A percentile compares a stretch with the other conserved stretches of the same genome.
Evolutionary conservation across 1,140 invertebrate species (phyloP).

Genomic region (Trialeurodes vaporariorum): DNA sequence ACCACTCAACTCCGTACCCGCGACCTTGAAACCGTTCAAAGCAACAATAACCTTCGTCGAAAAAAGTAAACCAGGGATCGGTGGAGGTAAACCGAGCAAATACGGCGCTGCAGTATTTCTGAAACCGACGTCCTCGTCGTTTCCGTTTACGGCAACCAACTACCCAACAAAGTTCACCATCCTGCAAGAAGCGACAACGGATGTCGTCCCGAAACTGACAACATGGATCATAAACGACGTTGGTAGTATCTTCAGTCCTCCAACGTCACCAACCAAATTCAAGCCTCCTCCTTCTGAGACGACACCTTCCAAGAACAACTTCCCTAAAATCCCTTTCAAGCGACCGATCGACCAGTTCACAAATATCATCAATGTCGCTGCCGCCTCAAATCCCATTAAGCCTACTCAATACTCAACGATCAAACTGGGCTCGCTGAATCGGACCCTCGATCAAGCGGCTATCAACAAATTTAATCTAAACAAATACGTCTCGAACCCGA

Average conservation of each 20-base stretch:
- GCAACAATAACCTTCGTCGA: background rate
- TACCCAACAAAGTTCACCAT: background rate
- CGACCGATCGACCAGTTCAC: no score
- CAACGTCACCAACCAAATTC: no score
- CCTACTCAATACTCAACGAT: background rate
- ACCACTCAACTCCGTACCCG: background rate
- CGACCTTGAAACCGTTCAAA: constrained; percentile 2
- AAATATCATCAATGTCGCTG: no score
- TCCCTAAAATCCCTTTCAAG: no score
- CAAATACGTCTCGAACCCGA: constrained; percentile 1
- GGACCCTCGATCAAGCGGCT: background rate
- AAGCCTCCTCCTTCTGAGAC: no score
- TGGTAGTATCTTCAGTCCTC: background rate
- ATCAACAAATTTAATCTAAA: no score
- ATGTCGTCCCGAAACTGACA: background rate
- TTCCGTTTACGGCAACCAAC: background rate
- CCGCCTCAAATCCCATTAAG: background rate
- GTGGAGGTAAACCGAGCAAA: constrained; percentile 2
- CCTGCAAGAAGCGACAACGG: background rate
- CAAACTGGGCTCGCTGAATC: background rate
- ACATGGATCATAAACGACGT: background rate
- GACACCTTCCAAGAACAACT: no score
- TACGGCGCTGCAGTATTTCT: background rate
- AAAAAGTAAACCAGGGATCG: constrained; percentile 2
- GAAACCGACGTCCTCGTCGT: background rate